A percentile compares a stretch with the other conserved stretches of the same genome.
Evolutionary conservation across 2,888 invertebrate species (phyloP).

Genomic region (Andrena chrysosceles): DNA sequence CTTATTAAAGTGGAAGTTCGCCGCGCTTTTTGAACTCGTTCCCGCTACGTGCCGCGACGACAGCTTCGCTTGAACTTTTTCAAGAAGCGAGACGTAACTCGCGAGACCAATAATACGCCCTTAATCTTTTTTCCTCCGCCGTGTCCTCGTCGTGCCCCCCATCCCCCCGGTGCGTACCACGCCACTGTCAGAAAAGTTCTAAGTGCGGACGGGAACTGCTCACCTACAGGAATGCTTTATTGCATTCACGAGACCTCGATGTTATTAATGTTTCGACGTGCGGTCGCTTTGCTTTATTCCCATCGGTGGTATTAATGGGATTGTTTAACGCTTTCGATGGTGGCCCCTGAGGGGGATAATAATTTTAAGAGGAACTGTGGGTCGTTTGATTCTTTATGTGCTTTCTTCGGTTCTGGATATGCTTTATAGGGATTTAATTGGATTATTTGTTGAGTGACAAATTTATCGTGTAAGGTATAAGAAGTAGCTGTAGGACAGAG

Average conservation of each 20-base stretch:
- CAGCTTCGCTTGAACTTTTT: slow-evolving; percentile 54
- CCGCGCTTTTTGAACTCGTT: slow-evolving; percentile 68
- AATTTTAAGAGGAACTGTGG: no score
- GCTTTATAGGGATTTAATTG: no score
- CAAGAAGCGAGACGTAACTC: slow-evolving; percentile 52
- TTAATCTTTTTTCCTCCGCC: slow-evolving; percentile 49
- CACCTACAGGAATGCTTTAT: slow-evolving; percentile 6
- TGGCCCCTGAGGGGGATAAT: background rate
- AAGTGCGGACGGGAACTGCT: slow-evolving; percentile 8
- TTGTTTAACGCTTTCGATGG: background rate
- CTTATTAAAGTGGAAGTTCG: slow-evolving; percentile 75
- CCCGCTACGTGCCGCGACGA: slow-evolving; percentile 44
- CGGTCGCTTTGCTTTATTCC: background rate
- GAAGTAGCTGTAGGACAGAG: no score
- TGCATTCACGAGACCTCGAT: background rate
- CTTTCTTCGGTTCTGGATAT: no score
- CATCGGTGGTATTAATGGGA: no score
- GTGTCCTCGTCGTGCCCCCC: background rate
- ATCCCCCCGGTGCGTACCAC: background rate
- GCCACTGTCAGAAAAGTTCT: slow-evolving; percentile 21
- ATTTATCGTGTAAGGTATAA: background rate
- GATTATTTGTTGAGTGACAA: no score
- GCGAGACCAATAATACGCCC: slow-evolving; percentile 58
- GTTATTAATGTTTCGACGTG: slow-evolving; percentile 13
- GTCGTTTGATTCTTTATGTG: no score